Base-by-base conservation (phyloP, 2,888 invertebrate genomes). In the Augochlorella aurata region DNA sequence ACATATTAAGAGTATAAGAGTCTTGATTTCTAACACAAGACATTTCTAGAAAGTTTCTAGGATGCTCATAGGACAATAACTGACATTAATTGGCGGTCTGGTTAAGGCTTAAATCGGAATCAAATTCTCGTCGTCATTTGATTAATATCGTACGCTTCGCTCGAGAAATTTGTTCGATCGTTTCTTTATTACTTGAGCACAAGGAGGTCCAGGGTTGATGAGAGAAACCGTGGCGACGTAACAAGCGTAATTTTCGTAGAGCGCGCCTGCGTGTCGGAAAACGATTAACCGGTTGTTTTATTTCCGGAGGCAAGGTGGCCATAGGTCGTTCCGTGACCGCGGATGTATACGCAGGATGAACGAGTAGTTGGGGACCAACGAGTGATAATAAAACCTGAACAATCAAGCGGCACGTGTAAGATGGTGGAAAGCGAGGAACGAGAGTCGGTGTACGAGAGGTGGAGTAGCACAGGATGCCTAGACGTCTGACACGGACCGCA, bases 311-410 rank as follows among this genome's bases (percentile, higher is more conserved):
- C 68, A 49, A 65, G 69, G 61, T 29, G 58, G 76, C 65, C 47
- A 77, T 29, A 68, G 74, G 74, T 85, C 79, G 84, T 84, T 58
- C 72, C 79, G 82, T 77, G 74, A 44, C 74, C 83, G 63, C 78
- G 50, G 74, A 71, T 79, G 74, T 84, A 82, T 70, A 74, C 69
- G 45, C n/a, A n/a, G 71, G 77, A 81, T 69, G 83, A 85, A 87
- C 82, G 86, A 82, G 82, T 79, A 86, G 86, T 86, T 82, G 61
- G 84, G 85, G 87, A 83, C 85, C 87, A 82, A 86, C 89, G 88
- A 92, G 92, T 92, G 91, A 92, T 92, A 92, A 91, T 92, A 92
- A 92, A 92, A 92, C 83, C 89, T 82, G 90, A 89, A 89, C 92
- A 91, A 92, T 92, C 92, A 91, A 92, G 88, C 82, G 76, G 72